Base-by-base conservation (phyloP, 1,140 invertebrate genomes). In the Solenopsis fugax region DNA sequence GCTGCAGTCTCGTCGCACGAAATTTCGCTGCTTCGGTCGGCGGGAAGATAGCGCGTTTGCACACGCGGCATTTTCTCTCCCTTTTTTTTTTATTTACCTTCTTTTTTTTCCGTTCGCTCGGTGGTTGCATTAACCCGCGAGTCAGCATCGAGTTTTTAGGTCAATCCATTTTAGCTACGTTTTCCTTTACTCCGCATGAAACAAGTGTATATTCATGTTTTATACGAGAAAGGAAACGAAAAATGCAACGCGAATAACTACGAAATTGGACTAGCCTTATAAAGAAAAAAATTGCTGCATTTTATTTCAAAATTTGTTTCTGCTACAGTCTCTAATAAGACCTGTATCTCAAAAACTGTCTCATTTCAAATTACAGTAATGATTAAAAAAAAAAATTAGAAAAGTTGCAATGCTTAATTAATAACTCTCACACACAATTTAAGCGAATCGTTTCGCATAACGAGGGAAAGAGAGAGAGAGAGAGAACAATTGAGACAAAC, bases 131-230 rank as follows among this genome's bases (percentile, higher is more conserved):
- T 29, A 62, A 77, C 13, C 56, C 9, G 41, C 72, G 52, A 58
- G 54, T 24, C 37, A 76, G 54, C 34, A 58, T 41, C 34, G 5
- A 58, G 73, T 76, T 45, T 41, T 76, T 76, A 60, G 52, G 37
- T 76, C 54, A 24, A 37, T 76, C 54, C 29, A 24, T 60, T 60
- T 60, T 45, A 60, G 54, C 60, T 75, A 56, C 52, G 52, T 52
- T 75, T 45, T 75, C 37, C 37, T 50, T 65, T 65, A n/a, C 13
- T 65, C 29, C 21, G 45, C 41, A 34, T 2, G 21, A 48, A 64
- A 24, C 10, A 45, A 65, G 62, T 67, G 12, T 48, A 75, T 56
- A 73, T 73, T 73, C 34, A 37, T 37, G 34, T 10, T 45, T 60
- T 60, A 29, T 34, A 29, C 6, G 12, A n/a, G 18, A 13, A 60